phyloP scores from a whole-genome alignment of 2,797 vertebrate genomes.

The Salarias fasciatus region DNA sequence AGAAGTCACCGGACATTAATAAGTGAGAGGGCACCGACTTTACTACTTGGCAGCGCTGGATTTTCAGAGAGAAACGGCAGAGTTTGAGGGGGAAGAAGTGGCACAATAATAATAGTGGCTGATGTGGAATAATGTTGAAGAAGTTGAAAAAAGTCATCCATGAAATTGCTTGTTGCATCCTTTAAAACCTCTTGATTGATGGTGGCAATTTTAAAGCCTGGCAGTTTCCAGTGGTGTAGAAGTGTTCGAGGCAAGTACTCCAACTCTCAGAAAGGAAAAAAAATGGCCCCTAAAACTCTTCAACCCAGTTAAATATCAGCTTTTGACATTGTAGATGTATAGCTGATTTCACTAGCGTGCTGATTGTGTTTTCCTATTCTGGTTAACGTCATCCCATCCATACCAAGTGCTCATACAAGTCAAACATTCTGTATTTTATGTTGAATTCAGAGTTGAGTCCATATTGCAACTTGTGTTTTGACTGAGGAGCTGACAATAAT shows the following conservation, averaged over 20 bases:
- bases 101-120: slow-evolving; percentile 48
- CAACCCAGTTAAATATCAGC: slow-evolving; percentile 54
- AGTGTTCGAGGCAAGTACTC: slow-evolving; percentile 64
- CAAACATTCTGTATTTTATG: neutral
- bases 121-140: slow-evolving; percentile 70
- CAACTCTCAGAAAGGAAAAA: slow-evolving; percentile 49
- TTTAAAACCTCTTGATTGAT: slow-evolving; percentile 78
- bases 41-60: slow-evolving; percentile 30
- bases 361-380: slow-evolving; percentile 15
- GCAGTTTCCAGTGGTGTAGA: slow-evolving; percentile 67
- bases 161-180: slow-evolving; percentile 76
- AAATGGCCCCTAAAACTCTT: slow-evolving; percentile 51
- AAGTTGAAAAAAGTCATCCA: slow-evolving; percentile 72
- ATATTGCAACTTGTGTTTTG: slow-evolving; percentile 13
- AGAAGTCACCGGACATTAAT: slow-evolving; percentile 54
- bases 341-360: slow-evolving; percentile 22
- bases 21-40: slow-evolving; percentile 37
- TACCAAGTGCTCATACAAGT: slow-evolving; percentile 1
- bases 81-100: slow-evolving; percentile 27
- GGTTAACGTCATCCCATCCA: slow-evolving; percentile 22
- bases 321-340: slow-evolving; percentile 42
- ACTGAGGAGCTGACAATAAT: neutral
- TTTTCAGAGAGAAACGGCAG: slow-evolving; percentile 37
- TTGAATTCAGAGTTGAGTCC: neutral
- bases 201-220: slow-evolving; percentile 80